These are phyloP conservation scores for Drosophila melanica DNA, from an alignment of 1,140 invertebrate genomes.

Conservation along the genomic window DNA sequence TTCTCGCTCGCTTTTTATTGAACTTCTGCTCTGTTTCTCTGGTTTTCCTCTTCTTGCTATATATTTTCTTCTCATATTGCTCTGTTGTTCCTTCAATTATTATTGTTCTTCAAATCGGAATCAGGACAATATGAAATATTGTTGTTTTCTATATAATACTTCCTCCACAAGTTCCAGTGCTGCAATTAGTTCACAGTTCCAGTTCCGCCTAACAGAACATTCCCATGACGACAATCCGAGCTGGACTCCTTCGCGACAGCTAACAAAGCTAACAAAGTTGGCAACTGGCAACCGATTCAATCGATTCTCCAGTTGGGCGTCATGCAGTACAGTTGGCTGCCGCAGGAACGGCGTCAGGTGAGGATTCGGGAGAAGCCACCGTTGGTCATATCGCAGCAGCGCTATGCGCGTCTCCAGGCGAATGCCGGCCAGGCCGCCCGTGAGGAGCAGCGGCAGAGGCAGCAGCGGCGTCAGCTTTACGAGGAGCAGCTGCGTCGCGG, in stretches of 20 bases:
- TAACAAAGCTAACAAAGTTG: constrained; percentile 22
- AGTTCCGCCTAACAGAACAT: background rate
- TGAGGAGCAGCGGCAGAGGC: constrained; percentile 36
- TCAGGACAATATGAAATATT: too few species aligned
- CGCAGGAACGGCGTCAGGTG: constrained; percentile 58
- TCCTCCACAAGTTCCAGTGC: too few species aligned
- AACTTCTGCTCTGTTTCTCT: too few species aligned
- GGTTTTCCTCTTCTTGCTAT: too few species aligned
- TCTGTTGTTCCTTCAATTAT: too few species aligned
- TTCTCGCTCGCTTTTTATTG: too few species aligned
- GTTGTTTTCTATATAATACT: too few species aligned
- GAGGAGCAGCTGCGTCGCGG: constrained; percentile 54
- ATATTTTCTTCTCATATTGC: too few species aligned
- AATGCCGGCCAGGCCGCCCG: constrained; percentile 46
- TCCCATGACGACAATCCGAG: background rate
- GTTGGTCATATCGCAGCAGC: constrained; percentile 53
- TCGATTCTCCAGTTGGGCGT: background rate
- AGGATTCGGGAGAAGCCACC: constrained; percentile 53
- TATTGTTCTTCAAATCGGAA: too few species aligned
- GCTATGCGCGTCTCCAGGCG: constrained; percentile 46
- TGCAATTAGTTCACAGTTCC: too few species aligned
- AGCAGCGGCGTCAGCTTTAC: constrained; percentile 29
- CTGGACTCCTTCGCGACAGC: constrained; percentile 12
- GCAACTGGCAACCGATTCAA: background rate
- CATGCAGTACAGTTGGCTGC: constrained; percentile 72